Base-by-base conservation (phyloP, 2,113 vertebrate genomes). In the Melanostigma gelatinosum region DNA sequence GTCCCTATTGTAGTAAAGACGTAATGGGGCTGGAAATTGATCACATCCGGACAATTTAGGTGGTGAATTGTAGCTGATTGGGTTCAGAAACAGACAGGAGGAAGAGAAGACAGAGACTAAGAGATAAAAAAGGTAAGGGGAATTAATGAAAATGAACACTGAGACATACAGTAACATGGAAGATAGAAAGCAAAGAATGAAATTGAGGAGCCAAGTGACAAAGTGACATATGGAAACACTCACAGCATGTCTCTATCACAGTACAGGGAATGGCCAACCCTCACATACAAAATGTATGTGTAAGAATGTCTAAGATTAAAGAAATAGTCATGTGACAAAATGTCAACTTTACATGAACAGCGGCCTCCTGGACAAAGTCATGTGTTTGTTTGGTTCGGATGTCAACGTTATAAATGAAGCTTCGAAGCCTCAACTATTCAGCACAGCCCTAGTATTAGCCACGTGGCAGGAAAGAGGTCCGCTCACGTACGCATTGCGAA, bases 161-260 rank as follows among this genome's bases (percentile, higher is more conserved):
- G 29, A 62, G 48, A 44, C 52, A 24, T 15, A 58, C 24, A 58
- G 22, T 57, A 72, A 58, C 20, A 16, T 36, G 27, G 54, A 70
- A 29, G 63, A 74, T 3, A 64, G 65, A 82, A 63, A 42, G 52
- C 32, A 8, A 57, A 15, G 60, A 61, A 24, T 69, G 71, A 46
- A 74, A 61, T 58, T 58, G 64, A 68, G 69, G 52, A 61, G 48
- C 72, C 64, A 55, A 64, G 63, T 58, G 48, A 83, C 66, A 77
- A 68, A 24, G 36, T 66, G 77, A 82, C 80, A 77, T 79, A 87
- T 83, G 83, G 79, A 81, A 79, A 77, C 74, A 64, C 76, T 85
- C 75, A 29, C 80, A 75, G 72, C 66, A 72, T 58, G 87, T 72
- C 60, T 75, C 78, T 44, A 60, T 84, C 72, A 61, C 1, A 63